Evolutionary conservation across 1,140 invertebrate genomes (phyloP).

Genomic region (Arion vulgaris): DNA sequence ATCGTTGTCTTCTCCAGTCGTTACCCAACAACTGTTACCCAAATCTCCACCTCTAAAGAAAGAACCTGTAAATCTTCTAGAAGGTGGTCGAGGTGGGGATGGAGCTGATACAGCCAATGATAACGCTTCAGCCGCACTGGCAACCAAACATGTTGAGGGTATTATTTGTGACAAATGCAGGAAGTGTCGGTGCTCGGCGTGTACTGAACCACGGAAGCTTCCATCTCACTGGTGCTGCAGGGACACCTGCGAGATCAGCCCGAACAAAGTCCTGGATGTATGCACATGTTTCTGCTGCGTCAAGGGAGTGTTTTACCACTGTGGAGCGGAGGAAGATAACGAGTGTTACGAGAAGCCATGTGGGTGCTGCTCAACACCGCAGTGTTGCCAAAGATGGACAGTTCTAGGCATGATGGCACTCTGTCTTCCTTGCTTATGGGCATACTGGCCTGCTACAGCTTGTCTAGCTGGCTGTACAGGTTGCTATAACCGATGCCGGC

Average conservation of each 20-base stretch:
- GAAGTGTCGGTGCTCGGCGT: slow-evolving; percentile 88
- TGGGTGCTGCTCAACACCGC: slow-evolving; percentile 77
- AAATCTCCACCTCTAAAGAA: slow-evolving; percentile 62
- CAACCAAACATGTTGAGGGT: slow-evolving; percentile 70
- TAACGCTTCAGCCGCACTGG: slow-evolving; percentile 56
- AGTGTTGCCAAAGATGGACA: slow-evolving; percentile 84
- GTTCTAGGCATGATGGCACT: slow-evolving; percentile 86
- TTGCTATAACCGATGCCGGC: slow-evolving; percentile 84
- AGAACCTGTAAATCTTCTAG: slow-evolving; percentile 39
- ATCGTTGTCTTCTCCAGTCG: slow-evolving; percentile 30
- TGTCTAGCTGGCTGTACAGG: slow-evolving; percentile 84
- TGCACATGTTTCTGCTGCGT: slow-evolving; percentile 93
- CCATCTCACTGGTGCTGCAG: slow-evolving; percentile 91
- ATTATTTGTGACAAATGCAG: slow-evolving; percentile 90
- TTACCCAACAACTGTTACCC: slow-evolving; percentile 55
- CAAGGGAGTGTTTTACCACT: slow-evolving; percentile 93
- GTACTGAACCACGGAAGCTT: slow-evolving; percentile 85
- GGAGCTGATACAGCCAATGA: background rate
- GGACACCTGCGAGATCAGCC: slow-evolving; percentile 87
- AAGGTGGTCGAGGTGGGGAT: slow-evolving; percentile 29
- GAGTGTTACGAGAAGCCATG: slow-evolving; percentile 88
- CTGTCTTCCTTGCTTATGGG: slow-evolving; percentile 87
- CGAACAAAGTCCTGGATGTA: slow-evolving; percentile 88
- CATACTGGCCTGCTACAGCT: slow-evolving; percentile 91
- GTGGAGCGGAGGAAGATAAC: slow-evolving; percentile 81